phyloP scores from a whole-genome alignment of 2,113 vertebrate species.

The Bothrops jararaca region DNA sequence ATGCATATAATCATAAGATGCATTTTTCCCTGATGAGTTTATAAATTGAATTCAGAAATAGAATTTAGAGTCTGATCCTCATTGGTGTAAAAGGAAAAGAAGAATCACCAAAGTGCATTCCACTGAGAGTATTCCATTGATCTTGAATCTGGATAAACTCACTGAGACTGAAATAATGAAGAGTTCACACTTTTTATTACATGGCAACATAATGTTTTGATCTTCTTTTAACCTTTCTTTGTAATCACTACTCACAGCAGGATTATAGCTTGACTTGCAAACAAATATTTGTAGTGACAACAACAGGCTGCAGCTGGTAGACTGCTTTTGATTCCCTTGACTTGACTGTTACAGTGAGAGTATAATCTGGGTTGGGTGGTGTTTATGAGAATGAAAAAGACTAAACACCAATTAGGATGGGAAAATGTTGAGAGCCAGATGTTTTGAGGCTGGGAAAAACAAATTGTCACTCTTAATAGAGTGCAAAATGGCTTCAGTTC shows the following conservation, averaged over 20 bases:
- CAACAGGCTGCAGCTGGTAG: neutral
- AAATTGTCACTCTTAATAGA: neutral
- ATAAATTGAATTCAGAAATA: neutral
- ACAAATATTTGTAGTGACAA: neutral
- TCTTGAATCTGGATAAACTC: neutral
- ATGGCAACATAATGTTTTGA: neutral
- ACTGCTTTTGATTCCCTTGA: neutral
- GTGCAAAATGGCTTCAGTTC: neutral
- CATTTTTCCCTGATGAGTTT: neutral
- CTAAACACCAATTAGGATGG: neutral
- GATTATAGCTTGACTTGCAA: neutral
- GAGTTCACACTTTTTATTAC: fast-evolving
- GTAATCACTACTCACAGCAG: neutral
- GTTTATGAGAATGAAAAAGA: neutral
- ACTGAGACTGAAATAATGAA: neutral
- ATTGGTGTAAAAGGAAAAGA: neutral
- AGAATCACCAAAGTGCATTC: neutral
- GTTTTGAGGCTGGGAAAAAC: neutral
- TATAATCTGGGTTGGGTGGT: neutral
- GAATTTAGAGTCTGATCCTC: neutral
- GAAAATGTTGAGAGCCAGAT: neutral
- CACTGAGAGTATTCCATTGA: neutral
- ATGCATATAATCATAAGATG: neutral
- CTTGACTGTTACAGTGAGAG: neutral
- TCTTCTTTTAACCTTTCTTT: neutral